A percentile compares a stretch with the other conserved stretches of the same genome.
Conservation (phyloP, 2,888 invertebrate species). For the Laspeyria flexula region DNA sequence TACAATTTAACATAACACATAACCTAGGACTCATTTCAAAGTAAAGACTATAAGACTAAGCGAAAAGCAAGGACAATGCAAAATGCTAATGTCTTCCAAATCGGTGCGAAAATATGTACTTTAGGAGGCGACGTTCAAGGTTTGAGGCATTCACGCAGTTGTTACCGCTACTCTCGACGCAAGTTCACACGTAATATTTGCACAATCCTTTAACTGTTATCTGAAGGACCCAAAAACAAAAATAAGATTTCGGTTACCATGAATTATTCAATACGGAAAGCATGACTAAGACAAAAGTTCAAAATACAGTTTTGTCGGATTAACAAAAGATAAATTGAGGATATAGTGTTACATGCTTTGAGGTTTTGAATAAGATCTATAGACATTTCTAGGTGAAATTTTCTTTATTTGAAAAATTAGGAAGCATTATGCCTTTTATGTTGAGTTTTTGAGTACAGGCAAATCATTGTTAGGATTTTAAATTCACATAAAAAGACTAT, state of each 20-base stretch:
- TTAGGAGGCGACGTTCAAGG: constrained; percentile 37
- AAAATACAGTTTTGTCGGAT: constrained; percentile 43
- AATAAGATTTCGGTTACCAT: constrained; percentile 38
- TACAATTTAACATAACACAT: constrained; percentile 13
- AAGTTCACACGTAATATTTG: constrained; percentile 6
- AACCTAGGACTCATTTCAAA: constrained; percentile 14
- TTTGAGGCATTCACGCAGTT: constrained; percentile 23
- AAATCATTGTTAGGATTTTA: not conserved
- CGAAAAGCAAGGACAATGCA: too few relatives aligned
- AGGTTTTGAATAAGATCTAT: constrained; percentile 31
- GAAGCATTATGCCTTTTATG: too few relatives aligned
- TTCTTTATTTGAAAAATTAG: constrained; percentile 12
- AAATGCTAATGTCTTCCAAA: constrained; percentile 29
- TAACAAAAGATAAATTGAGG: constrained; percentile 27
- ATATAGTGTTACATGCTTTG: constrained; percentile 20
- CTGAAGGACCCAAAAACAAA: constrained; percentile 23
- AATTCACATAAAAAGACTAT: not conserved
- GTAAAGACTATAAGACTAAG: too few relatives aligned
- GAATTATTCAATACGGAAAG: constrained; percentile 50
- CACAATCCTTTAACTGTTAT: constrained; percentile 38
- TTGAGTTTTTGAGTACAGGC: too few relatives aligned
- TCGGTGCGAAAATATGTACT: constrained; percentile 22
- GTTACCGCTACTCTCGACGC: constrained; percentile 27
- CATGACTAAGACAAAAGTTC: constrained; percentile 29
- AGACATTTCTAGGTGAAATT: constrained; percentile 26